Evolutionary conservation across 2,797 vertebrate species (phyloP), one percentile per base, ranked within the genome.

Genomic region (Rhodeus uyekii): DNA sequence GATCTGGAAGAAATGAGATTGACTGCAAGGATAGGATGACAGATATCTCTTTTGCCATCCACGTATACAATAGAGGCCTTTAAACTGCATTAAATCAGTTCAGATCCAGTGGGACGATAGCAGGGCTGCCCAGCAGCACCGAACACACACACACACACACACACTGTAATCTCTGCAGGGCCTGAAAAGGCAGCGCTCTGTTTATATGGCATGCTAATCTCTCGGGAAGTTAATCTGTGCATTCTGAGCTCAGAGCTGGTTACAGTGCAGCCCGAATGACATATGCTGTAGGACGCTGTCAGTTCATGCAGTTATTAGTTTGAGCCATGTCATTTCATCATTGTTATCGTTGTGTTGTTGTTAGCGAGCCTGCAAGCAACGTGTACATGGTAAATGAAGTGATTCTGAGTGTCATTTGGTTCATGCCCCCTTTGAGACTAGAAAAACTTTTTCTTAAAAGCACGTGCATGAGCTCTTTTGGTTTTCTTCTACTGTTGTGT

Each of bases 21-120:
- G 22, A 61, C 64, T 34, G 3, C 2, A 29, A 58, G 67, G 79
- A n/a, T 44, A 14, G 22, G 19, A 76, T 83, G 73, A 83, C 55
- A 44, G 73, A 78, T 80, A 69, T 75, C 61, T 74, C 24, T 44
- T 64, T 44, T 80, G 61, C 58, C 71, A 73, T 50, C 19, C 53
- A 58, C 13, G 36, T 9, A 69, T 53, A 53, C n/a, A 29, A 10
- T 78, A 39, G 18, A 79, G 34, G 63, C n/a, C 34, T 53, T 78
- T 68, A 78, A 39, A 55, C n/a, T 36, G 34, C n/a, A 50, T 78
- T 67, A 55, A 27, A 63, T 61, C 55, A 48, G 68, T 38, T 63
- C 29, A n/a, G 69, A 81, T 44, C 5, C 68, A n/a, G 29, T 9
- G 44, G 22, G 22, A 53, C 34, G 32, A 73, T n/a, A 38, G 29